A percentile compares a stretch with the other conserved stretches of the same genome.
These are phyloP conservation scores for Hippocampus zosterae DNA, from an alignment of 2,113 vertebrate genomes.

Conservation along the genomic window DNA sequence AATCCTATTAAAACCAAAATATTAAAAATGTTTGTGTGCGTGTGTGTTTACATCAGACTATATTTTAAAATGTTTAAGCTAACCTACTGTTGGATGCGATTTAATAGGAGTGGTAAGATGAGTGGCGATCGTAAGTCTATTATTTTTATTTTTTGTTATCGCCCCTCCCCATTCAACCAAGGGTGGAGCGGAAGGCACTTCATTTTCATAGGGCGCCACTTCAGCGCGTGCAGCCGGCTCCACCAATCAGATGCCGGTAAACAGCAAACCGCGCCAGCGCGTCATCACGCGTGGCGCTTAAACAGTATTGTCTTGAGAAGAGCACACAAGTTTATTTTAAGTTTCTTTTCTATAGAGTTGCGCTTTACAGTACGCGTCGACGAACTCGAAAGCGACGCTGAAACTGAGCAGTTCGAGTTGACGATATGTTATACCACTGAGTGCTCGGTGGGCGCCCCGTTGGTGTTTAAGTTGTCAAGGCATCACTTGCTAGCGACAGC, in stretches of 20 bases:
- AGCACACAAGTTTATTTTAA: background rate
- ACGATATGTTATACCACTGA: background rate
- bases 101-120: background rate
- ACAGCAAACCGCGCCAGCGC: slow-evolving; percentile 51
- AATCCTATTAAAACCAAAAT: slow-evolving; percentile 50
- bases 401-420: background rate
- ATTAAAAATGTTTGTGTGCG: slow-evolving; percentile 40
- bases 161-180: too few relatives aligned
- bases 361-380: fast-evolving
- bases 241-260: slow-evolving; percentile 48
- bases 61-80: background rate
- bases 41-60: slow-evolving; percentile 3
- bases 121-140: too few relatives aligned
- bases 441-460: slow-evolving; percentile 8
- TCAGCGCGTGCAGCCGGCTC: background rate
- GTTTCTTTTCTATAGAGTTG: background rate
- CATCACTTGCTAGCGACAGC: slow-evolving; percentile 25
- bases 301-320: slow-evolving; percentile 9
- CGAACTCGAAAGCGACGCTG: background rate
- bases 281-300: slow-evolving; percentile 42
- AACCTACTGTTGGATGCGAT: background rate
- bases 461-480: slow-evolving; percentile 55
- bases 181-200: background rate
- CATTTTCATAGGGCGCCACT: slow-evolving; percentile 30
- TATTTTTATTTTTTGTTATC: background rate